Evolutionary conservation across 1,140 invertebrate genomes (phyloP), one percentile per base, ranked within the genome.

Genomic region (Agraylea sexmaculata): DNA sequence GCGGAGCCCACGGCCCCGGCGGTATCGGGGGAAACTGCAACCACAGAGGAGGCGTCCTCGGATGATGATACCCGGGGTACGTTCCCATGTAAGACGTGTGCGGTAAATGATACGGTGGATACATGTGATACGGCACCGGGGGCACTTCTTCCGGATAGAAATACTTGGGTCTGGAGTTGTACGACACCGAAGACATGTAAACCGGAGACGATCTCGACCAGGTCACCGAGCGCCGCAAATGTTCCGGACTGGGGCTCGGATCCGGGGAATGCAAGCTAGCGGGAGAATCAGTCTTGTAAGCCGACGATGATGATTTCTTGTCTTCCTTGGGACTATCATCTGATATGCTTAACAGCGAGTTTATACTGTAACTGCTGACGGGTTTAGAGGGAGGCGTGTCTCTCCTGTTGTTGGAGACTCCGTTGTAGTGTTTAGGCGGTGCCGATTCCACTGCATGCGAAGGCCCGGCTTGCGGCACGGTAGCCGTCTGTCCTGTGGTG

Each of bases 331-430:
- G 49, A 29, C 51, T 56, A 39, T 64, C 62, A 45, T 66, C 64
- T 2, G 60, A 55, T 55, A 61, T 62, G 27, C 77, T 78, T 40
- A 84, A 60, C 51, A 84, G 63, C 45, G 80, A 83, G 45, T 79
- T 80, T 58, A 84, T 84, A 62, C 80, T 84, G 59, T 82, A 82
- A 46, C 75, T 81, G 53, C 77, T 78, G 28, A 74, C 56, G 47
- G 73, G 67, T 51, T 73, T 73, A 21, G 61, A 54, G 3, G 58
- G 60, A 4, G 65, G 47, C 28, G 57, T 30, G 15, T 45, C 41
- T 1, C 44, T 43, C 2, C 31, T 16, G 17, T 22, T 6, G 11
- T 13, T 34, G 47, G 3, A 52, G 16, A 37, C 37, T 53, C 57
- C 48, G 53, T 55, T 31, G 56, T 51, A 29, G 51, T 49, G 38